Conservation (phyloP, 2,797 vertebrate genomes). For the Phaenicophaeus curvirostris region DNA sequence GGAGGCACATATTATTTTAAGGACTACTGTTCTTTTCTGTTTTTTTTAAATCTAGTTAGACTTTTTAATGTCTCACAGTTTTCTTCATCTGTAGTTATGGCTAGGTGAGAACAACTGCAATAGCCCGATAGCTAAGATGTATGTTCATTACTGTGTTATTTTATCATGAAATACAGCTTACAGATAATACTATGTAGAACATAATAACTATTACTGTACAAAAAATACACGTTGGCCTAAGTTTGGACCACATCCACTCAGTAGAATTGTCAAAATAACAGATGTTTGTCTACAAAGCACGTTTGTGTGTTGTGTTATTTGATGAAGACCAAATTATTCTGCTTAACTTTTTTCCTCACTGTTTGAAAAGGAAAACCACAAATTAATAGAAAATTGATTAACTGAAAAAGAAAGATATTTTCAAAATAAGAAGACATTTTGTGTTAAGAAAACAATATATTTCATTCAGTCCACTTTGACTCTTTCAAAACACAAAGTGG, state of each 20-base stretch:
- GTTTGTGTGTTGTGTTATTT: neutral
- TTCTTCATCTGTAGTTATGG: neutral
- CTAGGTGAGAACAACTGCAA: neutral
- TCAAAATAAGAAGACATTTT: neutral
- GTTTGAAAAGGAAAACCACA: neutral
- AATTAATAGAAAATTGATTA: neutral
- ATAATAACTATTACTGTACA: neutral
- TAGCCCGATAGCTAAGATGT: neutral
- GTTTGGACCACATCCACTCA: neutral
- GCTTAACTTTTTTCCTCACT: neutral
- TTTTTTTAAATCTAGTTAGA: neutral
- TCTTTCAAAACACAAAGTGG: neutral
- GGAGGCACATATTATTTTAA: neutral
- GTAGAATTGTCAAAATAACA: neutral
- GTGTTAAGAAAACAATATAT: neutral
- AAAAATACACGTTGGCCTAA: neutral
- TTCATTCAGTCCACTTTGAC: neutral
- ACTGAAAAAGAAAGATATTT: neutral
- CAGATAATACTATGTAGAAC: neutral
- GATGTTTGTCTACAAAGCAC: neutral
- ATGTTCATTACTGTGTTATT: neutral
- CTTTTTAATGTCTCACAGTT: neutral
- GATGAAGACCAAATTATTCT: neutral
- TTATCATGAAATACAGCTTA: neutral
- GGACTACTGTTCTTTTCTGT: neutral